Conservation (phyloP, 2,797 vertebrate genomes). For the Pangasius djambal region DNA sequence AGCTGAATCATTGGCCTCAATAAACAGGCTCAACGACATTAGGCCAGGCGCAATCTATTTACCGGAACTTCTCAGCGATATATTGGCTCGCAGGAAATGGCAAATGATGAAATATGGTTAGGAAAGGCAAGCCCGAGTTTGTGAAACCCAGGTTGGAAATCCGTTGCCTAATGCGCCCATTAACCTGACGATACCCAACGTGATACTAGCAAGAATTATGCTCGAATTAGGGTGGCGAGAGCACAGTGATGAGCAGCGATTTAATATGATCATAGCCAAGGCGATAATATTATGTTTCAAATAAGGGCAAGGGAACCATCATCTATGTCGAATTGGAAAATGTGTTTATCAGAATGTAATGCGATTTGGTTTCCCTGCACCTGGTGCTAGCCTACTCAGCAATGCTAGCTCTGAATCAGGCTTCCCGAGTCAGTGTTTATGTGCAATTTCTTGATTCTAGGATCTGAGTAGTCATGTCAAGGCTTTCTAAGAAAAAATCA, state of each 20-base stretch:
- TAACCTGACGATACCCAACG: constrained; percentile 77
- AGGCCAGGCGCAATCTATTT: constrained; percentile 71
- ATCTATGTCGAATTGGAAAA: constrained; percentile 47
- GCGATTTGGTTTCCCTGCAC: constrained; percentile 39
- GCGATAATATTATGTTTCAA: constrained; percentile 63
- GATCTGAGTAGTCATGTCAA: neutral
- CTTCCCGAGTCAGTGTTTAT: neutral
- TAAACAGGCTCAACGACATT: constrained; percentile 67
- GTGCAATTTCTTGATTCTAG: neutral
- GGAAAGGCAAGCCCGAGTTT: constrained; percentile 63
- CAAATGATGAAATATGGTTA: constrained; percentile 76
- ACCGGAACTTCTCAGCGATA: constrained; percentile 67
- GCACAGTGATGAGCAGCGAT: constrained; percentile 62
- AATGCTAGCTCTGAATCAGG: neutral
- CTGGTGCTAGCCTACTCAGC: constrained; percentile 21
- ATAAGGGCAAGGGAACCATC: constrained; percentile 51
- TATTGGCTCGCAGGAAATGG: constrained; percentile 65
- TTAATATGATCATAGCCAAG: constrained; percentile 55
- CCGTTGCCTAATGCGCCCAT: constrained; percentile 79
- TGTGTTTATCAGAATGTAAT: constrained; percentile 38
- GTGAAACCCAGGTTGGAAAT: constrained; percentile 68
- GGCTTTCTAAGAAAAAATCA: neutral
- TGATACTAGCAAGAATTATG: constrained; percentile 74
- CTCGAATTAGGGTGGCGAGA: constrained; percentile 70
- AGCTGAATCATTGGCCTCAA: constrained; percentile 63